phyloP scores from a whole-genome alignment of 2,888 invertebrate genomes.

The Erebia aethiops region DNA sequence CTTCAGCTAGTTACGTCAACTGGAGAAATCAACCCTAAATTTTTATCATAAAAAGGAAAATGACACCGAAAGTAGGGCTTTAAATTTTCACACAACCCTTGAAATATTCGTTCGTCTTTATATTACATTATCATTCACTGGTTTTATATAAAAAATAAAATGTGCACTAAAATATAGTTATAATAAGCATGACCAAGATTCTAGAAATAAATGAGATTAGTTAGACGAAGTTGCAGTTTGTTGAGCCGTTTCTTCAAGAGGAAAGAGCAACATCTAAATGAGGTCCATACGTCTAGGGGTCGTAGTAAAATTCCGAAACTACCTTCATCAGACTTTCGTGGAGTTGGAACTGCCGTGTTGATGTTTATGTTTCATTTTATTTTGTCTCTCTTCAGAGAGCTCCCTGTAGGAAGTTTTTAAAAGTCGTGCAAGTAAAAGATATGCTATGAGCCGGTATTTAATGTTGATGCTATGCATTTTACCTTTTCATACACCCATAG shows the following conservation, averaged over 20 bases:
- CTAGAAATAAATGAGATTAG: slow-evolving; percentile 13
- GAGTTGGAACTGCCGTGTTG: slow-evolving; percentile 23
- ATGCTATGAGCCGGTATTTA: not conserved
- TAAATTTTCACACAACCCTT: not conserved
- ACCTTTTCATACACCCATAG: not conserved
- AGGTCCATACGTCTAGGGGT: slow-evolving; percentile 12
- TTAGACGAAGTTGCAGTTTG: slow-evolving; percentile 12
- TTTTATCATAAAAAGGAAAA: not conserved
- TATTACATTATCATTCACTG: no score
- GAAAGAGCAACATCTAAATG: slow-evolving; percentile 16
- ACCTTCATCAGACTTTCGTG: slow-evolving; percentile 25
- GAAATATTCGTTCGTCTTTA: not conserved
- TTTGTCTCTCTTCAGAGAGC: slow-evolving; percentile 3
- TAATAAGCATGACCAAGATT: slow-evolving; percentile 10
- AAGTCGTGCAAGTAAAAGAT: slow-evolving; percentile 6
- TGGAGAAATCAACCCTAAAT: no score
- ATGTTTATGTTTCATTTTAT: slow-evolving; percentile 25
- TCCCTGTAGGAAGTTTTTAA: not conserved
- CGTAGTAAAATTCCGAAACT: slow-evolving; percentile 22
- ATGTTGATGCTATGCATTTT: not conserved
- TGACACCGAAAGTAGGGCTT: not conserved
- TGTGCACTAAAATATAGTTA: not conserved
- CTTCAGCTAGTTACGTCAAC: no score
- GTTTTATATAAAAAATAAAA: not conserved
- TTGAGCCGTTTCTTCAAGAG: slow-evolving; percentile 9